Evolutionary conservation across 2,113 vertebrate species (phyloP).

Genomic region (Paradoxurus hermaphroditus): DNA sequence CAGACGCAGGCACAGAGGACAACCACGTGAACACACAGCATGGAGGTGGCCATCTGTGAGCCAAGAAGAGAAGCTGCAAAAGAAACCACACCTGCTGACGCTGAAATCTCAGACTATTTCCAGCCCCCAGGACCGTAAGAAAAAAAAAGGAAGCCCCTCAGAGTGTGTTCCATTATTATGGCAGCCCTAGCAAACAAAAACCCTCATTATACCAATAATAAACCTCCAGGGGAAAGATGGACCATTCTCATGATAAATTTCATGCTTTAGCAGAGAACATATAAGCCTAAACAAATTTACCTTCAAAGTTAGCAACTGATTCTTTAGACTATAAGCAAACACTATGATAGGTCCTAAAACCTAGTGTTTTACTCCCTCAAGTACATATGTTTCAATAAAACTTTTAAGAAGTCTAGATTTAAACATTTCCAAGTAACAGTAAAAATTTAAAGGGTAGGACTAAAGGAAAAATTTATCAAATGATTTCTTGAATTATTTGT

Average conservation of each 20-base stretch:
- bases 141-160: not conserved
- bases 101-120: not conserved
- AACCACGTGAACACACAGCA: not conserved
- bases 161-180: not conserved
- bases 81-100: not conserved
- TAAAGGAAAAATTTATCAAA: not conserved
- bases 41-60: not conserved
- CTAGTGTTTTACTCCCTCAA: not conserved
- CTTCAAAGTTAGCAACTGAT: not conserved
- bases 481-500: not conserved
- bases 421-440: not conserved
- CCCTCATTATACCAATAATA: not conserved
- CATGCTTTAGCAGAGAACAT: not conserved
- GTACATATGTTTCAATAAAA: not conserved
- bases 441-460: not conserved
- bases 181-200: not conserved
- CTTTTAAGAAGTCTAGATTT: not conserved
- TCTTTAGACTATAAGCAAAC: not conserved
- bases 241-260: not conserved
- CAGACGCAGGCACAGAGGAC: not conserved
- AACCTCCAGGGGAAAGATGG: not conserved
- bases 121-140: not conserved
- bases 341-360: not conserved
- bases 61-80: not conserved
- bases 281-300: not conserved